phyloP scores from a whole-genome alignment of 2,888 invertebrate genomes.

The Caradrina clavipalpis region DNA sequence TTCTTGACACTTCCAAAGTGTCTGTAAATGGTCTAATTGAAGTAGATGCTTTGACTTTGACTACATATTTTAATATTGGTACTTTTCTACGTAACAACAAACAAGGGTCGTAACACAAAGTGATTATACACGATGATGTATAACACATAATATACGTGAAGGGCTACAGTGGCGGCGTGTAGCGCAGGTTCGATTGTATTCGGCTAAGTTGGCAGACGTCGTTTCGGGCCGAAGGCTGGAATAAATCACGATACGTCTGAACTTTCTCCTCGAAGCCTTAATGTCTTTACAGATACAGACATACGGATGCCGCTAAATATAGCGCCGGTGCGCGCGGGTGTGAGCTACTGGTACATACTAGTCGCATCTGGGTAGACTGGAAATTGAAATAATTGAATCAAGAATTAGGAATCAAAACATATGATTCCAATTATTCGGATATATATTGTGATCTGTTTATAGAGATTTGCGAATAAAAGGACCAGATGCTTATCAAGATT shows the following conservation, averaged over 20 bases:
- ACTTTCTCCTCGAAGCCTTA: conserved; percentile 47
- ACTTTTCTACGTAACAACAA: not conserved
- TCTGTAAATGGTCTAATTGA: too few relatives aligned
- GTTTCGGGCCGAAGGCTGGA: conserved; percentile 41
- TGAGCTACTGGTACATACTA: not conserved
- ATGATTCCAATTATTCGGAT: not conserved
- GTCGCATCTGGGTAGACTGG: not conserved
- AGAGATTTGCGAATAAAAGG: not conserved
- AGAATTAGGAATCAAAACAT: not conserved
- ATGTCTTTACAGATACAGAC: conserved; percentile 35
- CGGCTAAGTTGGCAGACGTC: conserved; percentile 52
- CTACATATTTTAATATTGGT: not conserved
- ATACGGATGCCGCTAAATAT: conserved; percentile 6
- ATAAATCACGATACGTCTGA: conserved; percentile 56
- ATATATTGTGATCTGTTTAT: not conserved
- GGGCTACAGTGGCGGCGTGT: not conserved
- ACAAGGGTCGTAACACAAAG: not conserved
- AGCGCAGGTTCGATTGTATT: conserved; percentile 47
- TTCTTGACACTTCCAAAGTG: too few relatives aligned
- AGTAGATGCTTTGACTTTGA: too few relatives aligned
- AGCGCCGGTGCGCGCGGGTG: not conserved
- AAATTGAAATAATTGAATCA: not conserved
- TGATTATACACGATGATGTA: not conserved
- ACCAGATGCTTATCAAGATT: not conserved
- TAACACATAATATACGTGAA: not conserved